These are phyloP conservation scores for Cephus sareptanus DNA, from an alignment of 2,888 invertebrate species.

Conservation along the genomic window DNA sequence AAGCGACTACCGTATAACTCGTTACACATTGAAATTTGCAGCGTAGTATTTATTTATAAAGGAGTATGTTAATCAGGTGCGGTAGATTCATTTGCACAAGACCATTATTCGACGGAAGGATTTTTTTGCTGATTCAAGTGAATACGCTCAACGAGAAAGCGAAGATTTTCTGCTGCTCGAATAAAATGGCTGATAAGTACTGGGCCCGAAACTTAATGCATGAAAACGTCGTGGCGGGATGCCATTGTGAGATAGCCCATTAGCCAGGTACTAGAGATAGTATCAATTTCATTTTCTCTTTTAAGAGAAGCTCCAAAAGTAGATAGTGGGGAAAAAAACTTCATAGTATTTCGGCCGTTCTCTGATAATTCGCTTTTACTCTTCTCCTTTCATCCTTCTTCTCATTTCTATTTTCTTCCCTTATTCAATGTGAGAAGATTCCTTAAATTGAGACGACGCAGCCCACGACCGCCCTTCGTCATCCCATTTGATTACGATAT, in stretches of 20 bases:
- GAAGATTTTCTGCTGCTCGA: not conserved
- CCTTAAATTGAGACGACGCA: not conserved
- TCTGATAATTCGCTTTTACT: not conserved
- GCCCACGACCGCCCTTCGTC: not conserved
- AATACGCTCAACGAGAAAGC: not conserved
- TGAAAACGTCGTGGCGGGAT: not conserved
- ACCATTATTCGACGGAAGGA: too few species aligned
- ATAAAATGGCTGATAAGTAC: not conserved
- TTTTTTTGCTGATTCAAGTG: not conserved
- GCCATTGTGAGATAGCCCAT: conserved; percentile 1
- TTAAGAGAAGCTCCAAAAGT: not conserved
- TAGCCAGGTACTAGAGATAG: conserved; percentile 1
- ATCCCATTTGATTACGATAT: not conserved
- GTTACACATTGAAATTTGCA: too few species aligned
- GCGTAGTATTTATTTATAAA: too few species aligned
- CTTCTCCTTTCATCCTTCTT: not conserved
- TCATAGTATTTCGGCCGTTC: not conserved
- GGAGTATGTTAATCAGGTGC: not conserved
- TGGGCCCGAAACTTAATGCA: not conserved
- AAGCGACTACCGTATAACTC: too few species aligned
- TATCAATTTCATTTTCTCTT: conserved; percentile 10
- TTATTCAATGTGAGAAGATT: not conserved
- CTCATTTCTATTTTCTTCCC: not conserved
- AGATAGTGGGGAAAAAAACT: not conserved
- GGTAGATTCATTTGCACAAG: not conserved